These are phyloP conservation scores for Stegostoma tigrinum DNA, from an alignment of 2,113 vertebrate species.

Conservation along the genomic window DNA sequence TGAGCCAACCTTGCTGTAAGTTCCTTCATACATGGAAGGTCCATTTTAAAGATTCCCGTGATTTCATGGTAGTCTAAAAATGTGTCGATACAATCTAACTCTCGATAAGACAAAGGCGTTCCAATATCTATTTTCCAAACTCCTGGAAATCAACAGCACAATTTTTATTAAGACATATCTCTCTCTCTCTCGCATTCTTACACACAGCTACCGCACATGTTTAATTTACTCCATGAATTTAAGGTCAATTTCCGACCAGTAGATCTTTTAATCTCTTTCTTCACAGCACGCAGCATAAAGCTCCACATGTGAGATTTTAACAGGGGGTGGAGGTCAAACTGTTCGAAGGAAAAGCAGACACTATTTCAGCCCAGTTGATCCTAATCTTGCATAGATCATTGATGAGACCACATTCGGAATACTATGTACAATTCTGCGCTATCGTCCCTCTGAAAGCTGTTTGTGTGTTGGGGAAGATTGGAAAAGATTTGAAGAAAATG, in stretches of 20 bases:
- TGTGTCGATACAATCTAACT: neutral
- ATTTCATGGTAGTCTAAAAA: slow-evolving; percentile 7
- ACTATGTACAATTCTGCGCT: neutral
- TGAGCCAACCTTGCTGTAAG: neutral
- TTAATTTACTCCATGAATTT: neutral
- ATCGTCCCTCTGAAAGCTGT: neutral
- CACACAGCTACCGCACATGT: neutral
- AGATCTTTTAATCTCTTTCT: neutral
- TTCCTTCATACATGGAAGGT: slow-evolving; percentile 13
- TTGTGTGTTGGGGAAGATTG: neutral
- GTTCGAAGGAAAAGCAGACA: neutral
- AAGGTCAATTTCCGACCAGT: neutral
- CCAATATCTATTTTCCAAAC: slow-evolving; percentile 28
- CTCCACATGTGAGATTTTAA: neutral
- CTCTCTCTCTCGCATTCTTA: neutral
- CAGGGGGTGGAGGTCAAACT: neutral
- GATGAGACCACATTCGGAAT: neutral
- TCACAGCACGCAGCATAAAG: neutral
- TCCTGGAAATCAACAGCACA: slow-evolving; percentile 23
- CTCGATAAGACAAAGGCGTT: neutral
- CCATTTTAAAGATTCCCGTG: slow-evolving; percentile 10
- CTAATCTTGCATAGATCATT: slow-evolving; percentile 12
- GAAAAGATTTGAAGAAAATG: neutral
- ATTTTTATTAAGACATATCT: neutral
- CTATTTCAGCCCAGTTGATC: neutral